Base-by-base conservation (phyloP, 2,797 vertebrate genomes). In the Falco berigora region DNA sequence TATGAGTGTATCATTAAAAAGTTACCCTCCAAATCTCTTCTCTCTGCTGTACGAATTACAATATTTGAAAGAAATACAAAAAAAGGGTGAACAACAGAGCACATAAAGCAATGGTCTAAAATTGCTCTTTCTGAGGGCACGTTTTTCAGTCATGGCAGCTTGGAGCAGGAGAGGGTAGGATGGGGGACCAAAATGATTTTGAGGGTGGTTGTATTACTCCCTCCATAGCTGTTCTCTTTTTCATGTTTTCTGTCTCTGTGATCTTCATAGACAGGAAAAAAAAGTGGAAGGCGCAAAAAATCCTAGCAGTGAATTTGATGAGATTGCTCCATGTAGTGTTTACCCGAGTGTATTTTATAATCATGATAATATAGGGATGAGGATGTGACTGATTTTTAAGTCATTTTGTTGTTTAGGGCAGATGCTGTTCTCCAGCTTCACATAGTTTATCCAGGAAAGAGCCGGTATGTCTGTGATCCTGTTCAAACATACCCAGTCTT, bases 401-500 rank as follows among this genome's bases (percentile, higher is more conserved):
- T 49, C 14, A 14, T 62, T 56, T 46, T 28, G 3, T 10, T 38
- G 62, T 62, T 61, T n/a, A 67, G 49, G 27, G 23, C 16, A 59
- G 55, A 36, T 24, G 7, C 7, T 8, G 2, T 40, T 50, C 52
- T 34, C 28, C 38, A 66, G 53, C 53, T 67, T 36, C 36, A 19
- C 6, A 2, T 9, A 14, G 17, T 55, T 75, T 47, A 50, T 42
- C 32, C 23, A 38, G 55, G 32, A n/a, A 44, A 46, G 28, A 52
- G 42, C 32, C 0, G 1, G 10, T 23, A 12, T 8, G 5, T 13
- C 68, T 52, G 34, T 15, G n/a, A 9, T 47, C 30, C 4, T n/a
- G 16, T 36, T 46, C 30, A 64, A 42, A 47, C 24, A 5, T 7
- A 14, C 4, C 17, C 22, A 20, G 12, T 34, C n/a, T 52, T 3